Percentiles rank a stretch among this genome's conserved stretches.
Evolutionary conservation across 2,113 vertebrate genomes (phyloP).

Genomic region (Hemiprocne comata): DNA sequence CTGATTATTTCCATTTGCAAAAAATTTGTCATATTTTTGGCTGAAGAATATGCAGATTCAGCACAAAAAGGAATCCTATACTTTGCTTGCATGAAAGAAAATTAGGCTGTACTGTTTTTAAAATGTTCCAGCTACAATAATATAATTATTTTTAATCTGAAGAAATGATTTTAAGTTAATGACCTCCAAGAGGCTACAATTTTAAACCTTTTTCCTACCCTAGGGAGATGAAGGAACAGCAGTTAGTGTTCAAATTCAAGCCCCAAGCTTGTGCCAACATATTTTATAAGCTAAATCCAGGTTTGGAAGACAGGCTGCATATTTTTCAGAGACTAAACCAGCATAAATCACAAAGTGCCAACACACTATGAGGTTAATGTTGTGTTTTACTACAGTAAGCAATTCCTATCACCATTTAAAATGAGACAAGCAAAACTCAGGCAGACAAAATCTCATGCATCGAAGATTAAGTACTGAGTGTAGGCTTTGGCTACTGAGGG

Average conservation of each 20-base stretch:
- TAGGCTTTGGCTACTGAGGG: constrained; percentile 3
- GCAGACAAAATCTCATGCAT: constrained; percentile 51
- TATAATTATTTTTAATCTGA: constrained; percentile 36
- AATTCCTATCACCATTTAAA: constrained; percentile 67
- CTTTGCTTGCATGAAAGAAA: not conserved
- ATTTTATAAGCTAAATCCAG: constrained; percentile 52
- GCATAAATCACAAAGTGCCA: constrained; percentile 56
- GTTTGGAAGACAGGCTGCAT: constrained; percentile 47
- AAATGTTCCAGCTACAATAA: constrained; percentile 20
- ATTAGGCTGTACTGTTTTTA: not conserved
- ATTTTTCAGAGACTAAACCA: constrained; percentile 57
- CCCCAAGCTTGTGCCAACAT: constrained; percentile 17
- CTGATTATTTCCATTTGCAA: constrained; percentile 27
- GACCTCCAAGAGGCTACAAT: not conserved
- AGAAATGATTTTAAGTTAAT: constrained; percentile 12
- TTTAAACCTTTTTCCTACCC: not conserved
- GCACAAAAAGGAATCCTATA: not conserved
- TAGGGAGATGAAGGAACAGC: constrained; percentile 16
- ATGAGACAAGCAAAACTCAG: constrained; percentile 58
- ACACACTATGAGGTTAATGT: constrained; percentile 57
- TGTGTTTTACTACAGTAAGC: constrained; percentile 71
- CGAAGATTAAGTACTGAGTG: constrained; percentile 15
- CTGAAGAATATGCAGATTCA: not conserved
- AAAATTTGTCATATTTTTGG: not conserved
- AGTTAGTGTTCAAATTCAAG: not conserved